These are phyloP conservation scores for Catharus minimus DNA, from an alignment of 2,113 vertebrate species.

Conservation along the genomic window DNA sequence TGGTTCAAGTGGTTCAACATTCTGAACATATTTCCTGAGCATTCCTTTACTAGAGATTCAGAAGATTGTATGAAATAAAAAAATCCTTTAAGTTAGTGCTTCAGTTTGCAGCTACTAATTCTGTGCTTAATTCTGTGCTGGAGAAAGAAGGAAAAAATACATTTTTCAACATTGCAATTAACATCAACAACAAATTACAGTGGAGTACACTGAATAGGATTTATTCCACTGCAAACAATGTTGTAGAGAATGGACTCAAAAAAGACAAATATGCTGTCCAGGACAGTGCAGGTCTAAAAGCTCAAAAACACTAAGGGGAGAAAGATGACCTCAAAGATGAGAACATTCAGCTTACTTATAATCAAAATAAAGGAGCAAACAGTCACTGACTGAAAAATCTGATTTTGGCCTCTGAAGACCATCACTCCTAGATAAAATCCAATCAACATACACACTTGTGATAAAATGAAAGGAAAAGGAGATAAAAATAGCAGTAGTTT, in stretches of 20 bases:
- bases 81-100: not conserved
- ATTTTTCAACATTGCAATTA: not conserved
- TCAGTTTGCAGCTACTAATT: not conserved
- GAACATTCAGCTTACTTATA: not conserved
- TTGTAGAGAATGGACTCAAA: not conserved
- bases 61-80: not conserved
- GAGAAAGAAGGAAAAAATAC: not conserved
- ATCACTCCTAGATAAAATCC: not conserved
- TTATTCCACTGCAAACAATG: not conserved
- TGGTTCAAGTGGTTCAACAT: not conserved
- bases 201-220: not conserved
- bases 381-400: not conserved
- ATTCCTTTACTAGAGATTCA: not conserved
- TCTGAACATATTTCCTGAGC: not conserved
- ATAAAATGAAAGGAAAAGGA: not conserved
- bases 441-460: not conserved
- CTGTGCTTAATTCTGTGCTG: not conserved
- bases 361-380: not conserved
- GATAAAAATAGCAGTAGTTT: not conserved
- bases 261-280: not conserved
- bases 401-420: not conserved
- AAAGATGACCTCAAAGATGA: slow-evolving; percentile 1
- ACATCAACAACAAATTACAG: not conserved
- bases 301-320: not conserved
- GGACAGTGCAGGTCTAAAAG: not conserved